Conservation (phyloP, 2,113 vertebrate species). For the Phrynosoma platyrhinos region DNA sequence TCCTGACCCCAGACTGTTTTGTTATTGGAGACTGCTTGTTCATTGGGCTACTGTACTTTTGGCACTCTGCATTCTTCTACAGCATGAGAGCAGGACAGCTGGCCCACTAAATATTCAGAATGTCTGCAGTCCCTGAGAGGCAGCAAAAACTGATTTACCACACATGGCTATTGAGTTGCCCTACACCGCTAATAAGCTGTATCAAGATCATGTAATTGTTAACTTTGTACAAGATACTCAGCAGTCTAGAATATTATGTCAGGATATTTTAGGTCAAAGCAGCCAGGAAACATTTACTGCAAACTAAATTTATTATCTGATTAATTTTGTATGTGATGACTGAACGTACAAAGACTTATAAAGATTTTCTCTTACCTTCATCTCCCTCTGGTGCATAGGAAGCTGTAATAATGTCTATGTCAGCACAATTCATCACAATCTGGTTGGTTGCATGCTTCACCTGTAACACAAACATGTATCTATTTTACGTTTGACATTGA, state of each 20-base stretch:
- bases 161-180: not conserved
- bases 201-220: not conserved
- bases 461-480: slow-evolving; percentile 75
- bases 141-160: not conserved
- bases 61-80: too few species aligned
- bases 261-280: not conserved
- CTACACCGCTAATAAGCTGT: too few species aligned
- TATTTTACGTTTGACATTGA: too few species aligned
- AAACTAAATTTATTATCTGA: not conserved
- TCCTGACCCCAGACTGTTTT: too few species aligned
- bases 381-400: slow-evolving; percentile 93
- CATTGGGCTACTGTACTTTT: too few species aligned
- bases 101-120: not conserved
- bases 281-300: not conserved
- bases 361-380: slow-evolving; percentile 84
- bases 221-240: not conserved
- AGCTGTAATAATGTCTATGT: slow-evolving; percentile 99
- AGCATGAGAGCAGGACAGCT: too few species aligned
- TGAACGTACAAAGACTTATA: accelerated
- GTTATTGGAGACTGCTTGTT: too few species aligned
- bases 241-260: not conserved
- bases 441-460: slow-evolving; percentile 96
- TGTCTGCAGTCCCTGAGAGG: not conserved
- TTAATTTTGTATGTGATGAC: not conserved
- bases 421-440: slow-evolving; percentile 99